These are phyloP conservation scores for Philereme vetulata DNA, from an alignment of 2,888 invertebrate genomes.

Conservation along the genomic window DNA sequence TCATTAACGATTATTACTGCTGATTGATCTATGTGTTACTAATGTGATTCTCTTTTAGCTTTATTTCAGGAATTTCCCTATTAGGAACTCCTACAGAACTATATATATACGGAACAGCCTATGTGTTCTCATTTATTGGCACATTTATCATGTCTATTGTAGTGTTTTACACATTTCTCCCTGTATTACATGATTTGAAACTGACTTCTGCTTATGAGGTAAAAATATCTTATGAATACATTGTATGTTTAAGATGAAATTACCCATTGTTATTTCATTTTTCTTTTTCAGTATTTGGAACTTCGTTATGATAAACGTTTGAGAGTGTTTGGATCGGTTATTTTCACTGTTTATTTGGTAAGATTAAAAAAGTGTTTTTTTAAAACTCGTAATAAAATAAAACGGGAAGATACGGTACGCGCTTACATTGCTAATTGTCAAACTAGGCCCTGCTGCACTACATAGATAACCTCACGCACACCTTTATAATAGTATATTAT, in stretches of 20 bases:
- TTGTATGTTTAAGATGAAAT: not conserved
- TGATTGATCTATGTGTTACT: too few species aligned
- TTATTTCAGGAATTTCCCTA: slow-evolving; percentile 90
- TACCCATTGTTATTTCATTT: not conserved
- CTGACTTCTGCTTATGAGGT: slow-evolving; percentile 91
- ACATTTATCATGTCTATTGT: slow-evolving; percentile 85
- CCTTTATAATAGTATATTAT: too few species aligned
- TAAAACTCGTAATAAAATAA: too few species aligned
- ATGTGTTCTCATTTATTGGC: slow-evolving; percentile 85
- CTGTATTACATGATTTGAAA: slow-evolving; percentile 88
- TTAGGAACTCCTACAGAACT: slow-evolving; percentile 91
- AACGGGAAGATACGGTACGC: too few species aligned
- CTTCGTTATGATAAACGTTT: slow-evolving; percentile 86
- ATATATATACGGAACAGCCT: slow-evolving; percentile 90
- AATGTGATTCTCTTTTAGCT: slow-evolving; percentile 68
- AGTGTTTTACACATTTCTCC: slow-evolving; percentile 86
- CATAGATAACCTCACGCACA: too few species aligned
- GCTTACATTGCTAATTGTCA: too few species aligned
- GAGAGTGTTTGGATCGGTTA: slow-evolving; percentile 86
- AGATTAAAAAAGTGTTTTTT: slow-evolving; percentile 45
- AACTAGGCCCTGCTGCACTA: too few species aligned
- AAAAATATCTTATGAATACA: slow-evolving; percentile 22
- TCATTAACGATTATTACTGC: too few species aligned
- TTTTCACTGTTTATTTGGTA: slow-evolving; percentile 86
- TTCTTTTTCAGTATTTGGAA: slow-evolving; percentile 84